Evolutionary conservation across 2,888 invertebrate genomes (phyloP), one percentile per base, ranked within the genome.

Genomic region (Lypha dubia): DNA sequence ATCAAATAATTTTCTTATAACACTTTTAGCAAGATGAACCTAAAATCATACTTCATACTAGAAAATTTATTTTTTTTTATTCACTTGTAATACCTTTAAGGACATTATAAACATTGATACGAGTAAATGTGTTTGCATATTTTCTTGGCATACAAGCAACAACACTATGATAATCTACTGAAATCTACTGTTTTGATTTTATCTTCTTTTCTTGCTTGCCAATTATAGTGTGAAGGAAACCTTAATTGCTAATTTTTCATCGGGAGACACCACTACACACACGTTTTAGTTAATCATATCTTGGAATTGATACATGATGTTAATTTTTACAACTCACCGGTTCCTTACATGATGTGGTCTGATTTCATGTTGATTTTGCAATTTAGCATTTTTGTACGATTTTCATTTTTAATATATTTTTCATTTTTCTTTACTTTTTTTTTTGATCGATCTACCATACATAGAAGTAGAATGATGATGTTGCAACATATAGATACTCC

Each of bases 361-460:
- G 79, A 80, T 77, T 58, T 65, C 58, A 71, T 82, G 81, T 81
- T 74, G 80, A 84, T 77, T 84, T 67, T 56, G 73, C 51, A 70
- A 58, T 79, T 49, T 41, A n/a, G 53, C 46, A 79, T 62, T 63
- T 80, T 76, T 41, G 51, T 79, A 63, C 4, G 8, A 41, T 53
- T 41, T 63, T 53, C 49, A 53, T 24, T 70, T 58, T 7, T 15
- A 28, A 20, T 28, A 28, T 1, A 9, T 7, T 13, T 22, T 41
- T 46, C 44, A n/a, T 51, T 65, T 62, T 70, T 74, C 13, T 32
- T 46, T 5, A 28, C 28, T 6, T 68, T 60, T 24, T 77, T 11
- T 56, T 46, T 24, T 58, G 24, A 35, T 62, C n/a, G n/a, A n/a
- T 35, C 20, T 17, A 65, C 9, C 11, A 56, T 44, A 62, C 11